Conservation (phyloP, 2,113 vertebrate species). For the Mormyrus iriodes region DNA sequence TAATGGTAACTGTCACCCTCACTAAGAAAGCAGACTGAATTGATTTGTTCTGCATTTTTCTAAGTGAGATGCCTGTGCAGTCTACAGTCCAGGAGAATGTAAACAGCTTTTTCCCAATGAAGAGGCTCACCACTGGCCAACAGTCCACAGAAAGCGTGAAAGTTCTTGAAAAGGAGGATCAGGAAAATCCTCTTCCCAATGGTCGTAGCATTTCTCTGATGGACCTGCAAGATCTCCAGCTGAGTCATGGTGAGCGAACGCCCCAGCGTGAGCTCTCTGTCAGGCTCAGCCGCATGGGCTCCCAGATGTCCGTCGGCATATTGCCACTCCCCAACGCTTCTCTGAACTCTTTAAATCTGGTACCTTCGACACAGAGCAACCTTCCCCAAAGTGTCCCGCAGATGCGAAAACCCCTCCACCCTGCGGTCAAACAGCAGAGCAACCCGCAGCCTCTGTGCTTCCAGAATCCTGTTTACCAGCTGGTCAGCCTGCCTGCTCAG, state of each 20-base stretch:
- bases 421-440: constrained; percentile 75
- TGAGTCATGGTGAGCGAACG: constrained; percentile 39
- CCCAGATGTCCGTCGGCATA: constrained; percentile 72
- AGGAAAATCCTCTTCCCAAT: constrained; percentile 65
- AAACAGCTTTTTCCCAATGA: constrained; percentile 64
- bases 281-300: constrained; percentile 65
- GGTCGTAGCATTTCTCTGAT: constrained; percentile 88
- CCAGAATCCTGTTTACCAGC: constrained; percentile 93
- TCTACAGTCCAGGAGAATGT: constrained; percentile 65
- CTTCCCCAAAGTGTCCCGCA: constrained; percentile 86
- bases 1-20: background rate
- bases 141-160: constrained; percentile 72
- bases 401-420: constrained; percentile 75
- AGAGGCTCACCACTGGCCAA: constrained; percentile 70
- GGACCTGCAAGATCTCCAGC: constrained; percentile 80
- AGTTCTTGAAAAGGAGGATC: constrained; percentile 75
- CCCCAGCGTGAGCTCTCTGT: constrained; percentile 66
- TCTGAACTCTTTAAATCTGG: constrained; percentile 37
- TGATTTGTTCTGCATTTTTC: constrained; percentile 23
- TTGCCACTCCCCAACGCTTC: constrained; percentile 21
- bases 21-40: background rate
- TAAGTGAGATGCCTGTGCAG: constrained; percentile 72
- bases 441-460: constrained; percentile 84
- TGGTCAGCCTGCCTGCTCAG: constrained; percentile 64
- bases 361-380: constrained; percentile 67